Evolutionary conservation across 2,113 vertebrate species (phyloP).

Genomic region (Prionailurus bengalensis): DNA sequence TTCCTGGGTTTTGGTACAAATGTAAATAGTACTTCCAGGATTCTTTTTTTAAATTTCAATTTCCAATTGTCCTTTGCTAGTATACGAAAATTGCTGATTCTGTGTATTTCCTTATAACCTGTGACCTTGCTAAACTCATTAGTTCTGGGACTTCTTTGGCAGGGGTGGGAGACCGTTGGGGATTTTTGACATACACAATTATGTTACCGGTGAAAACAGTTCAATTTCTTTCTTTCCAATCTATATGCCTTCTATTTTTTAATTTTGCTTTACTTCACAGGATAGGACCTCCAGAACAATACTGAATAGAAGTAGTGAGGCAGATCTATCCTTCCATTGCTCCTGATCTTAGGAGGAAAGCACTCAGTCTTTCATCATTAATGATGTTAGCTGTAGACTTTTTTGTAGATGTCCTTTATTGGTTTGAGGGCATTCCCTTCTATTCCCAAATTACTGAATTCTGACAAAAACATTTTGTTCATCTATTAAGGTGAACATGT

Average conservation of each 20-base stretch:
- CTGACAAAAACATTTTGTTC: background rate
- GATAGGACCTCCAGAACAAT: background rate
- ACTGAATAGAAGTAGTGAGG: background rate
- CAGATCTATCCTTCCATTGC: background rate
- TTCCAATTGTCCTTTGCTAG: background rate
- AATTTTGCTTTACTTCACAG: background rate
- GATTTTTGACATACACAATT: background rate
- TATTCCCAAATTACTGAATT: background rate
- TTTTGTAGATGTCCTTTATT: background rate
- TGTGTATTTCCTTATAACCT: background rate
- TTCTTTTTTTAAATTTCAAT: background rate
- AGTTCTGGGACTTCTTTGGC: background rate
- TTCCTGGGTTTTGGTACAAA: background rate
- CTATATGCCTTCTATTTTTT: background rate
- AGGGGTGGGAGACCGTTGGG: background rate
- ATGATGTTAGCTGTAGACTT: background rate
- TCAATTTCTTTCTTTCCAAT: background rate
- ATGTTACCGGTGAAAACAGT: background rate
- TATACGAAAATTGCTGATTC: background rate
- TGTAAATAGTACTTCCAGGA: background rate
- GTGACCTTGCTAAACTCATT: background rate
- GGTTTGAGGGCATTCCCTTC: background rate
- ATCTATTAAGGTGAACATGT: background rate
- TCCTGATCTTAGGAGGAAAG: background rate
- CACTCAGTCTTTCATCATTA: background rate